Evolutionary conservation across 2,888 invertebrate genomes (phyloP).

Genomic region (Muscina levida): DNA sequence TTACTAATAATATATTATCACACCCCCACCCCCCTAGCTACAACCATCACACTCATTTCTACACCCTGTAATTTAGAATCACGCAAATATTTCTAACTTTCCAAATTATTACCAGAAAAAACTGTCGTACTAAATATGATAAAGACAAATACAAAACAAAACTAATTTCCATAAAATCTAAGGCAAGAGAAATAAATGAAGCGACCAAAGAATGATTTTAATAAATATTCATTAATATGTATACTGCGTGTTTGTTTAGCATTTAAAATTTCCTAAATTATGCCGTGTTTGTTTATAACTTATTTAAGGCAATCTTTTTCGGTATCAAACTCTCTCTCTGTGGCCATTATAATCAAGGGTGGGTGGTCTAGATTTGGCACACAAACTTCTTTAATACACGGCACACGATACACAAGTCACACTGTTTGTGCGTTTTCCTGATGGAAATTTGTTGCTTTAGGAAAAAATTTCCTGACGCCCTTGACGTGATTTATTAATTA

Average conservation of each 20-base stretch:
- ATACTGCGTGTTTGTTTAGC: constrained; percentile 48
- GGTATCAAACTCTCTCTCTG: constrained; percentile 5
- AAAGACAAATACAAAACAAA: not conserved
- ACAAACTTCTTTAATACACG: not conserved
- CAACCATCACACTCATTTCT: too few species aligned
- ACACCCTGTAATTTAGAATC: too few species aligned
- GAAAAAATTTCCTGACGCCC: constrained; percentile 52
- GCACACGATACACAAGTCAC: not conserved
- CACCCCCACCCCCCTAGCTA: too few species aligned
- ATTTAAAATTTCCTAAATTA: constrained; percentile 43
- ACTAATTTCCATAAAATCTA: constrained; percentile 17
- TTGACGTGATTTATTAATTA: constrained; percentile 76
- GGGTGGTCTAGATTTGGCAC: not conserved
- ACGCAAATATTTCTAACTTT: too few species aligned
- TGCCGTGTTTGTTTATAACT: constrained; percentile 58
- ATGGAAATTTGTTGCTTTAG: constrained; percentile 34
- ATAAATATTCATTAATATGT: constrained; percentile 13
- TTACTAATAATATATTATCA: too few species aligned
- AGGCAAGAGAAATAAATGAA: not conserved
- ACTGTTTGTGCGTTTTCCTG: constrained; percentile 46
- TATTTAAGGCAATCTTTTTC: constrained; percentile 48
- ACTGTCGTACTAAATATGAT: not conserved
- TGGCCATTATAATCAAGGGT: constrained; percentile 10
- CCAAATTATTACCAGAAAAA: not conserved
- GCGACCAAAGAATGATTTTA: constrained; percentile 2